Evolutionary conservation across 2,888 invertebrate genomes (phyloP), one percentile per base, ranked within the genome.

Genomic region (Ichneumoninae sp.): DNA sequence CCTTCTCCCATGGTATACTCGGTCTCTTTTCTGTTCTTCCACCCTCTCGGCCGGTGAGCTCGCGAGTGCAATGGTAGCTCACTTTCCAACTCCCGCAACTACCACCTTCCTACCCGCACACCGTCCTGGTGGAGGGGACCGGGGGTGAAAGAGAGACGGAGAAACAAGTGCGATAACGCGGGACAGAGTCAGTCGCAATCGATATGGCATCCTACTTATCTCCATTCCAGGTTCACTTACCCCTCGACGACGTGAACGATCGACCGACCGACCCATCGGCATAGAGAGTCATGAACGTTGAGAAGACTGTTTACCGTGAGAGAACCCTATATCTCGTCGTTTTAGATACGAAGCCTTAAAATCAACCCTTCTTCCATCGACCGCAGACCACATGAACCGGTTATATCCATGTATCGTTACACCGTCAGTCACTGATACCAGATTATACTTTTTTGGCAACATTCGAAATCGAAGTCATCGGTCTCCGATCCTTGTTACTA

Each of bases 201-300:
- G 92, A 93, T 93, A 93, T 92, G 90, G 90, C 88, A 92, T 93
- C 89, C 91, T 91, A 92, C 92, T 93, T 93, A 92, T 92, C 92
- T 92, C 88, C 89, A 89, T 90, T 89, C 89, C 88, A 83, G 87
- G 87, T 87, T 89, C 89, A 85, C 88, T 87, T 87, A 88, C 88
- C 87, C 87, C 88, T 87, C 85, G 81, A 85, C 87, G 82, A 81
- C 83, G 68, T 52, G 71, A 66, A 73, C 73, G 79, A 71, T 71
- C 78, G 69, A 84, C 70, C 78, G 75, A 75, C 76, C 75, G 70
- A 82, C 76, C 73, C 76, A 83, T 74, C 76, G 60, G 73, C 73
- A 73, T 40, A 57, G 47, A 68, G 66, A 68, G 40, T 63, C 47
- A 50, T 36, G 65, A 66, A n/a, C 40, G 40, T 68, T 54, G 60